Conservation (phyloP, 2,797 vertebrate genomes). For the Pygocentrus nattereri region DNA sequence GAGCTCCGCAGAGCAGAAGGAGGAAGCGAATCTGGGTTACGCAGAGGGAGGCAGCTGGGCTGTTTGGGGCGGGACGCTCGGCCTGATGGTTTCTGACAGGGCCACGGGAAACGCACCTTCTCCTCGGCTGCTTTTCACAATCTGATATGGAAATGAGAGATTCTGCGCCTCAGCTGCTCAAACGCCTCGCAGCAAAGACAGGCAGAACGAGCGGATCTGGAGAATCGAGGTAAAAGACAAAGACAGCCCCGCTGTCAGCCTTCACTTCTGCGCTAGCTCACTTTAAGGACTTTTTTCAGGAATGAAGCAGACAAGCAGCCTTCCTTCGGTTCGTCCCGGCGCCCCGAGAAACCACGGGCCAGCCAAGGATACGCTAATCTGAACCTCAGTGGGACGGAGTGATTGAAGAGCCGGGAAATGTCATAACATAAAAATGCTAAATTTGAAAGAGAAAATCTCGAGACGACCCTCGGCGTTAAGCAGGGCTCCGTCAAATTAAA, state of each 20-base stretch:
- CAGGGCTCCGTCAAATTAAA: conserved; percentile 72
- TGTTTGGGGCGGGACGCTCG: conserved; percentile 67
- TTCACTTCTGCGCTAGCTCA: not conserved
- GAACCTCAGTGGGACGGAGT: conserved; percentile 40
- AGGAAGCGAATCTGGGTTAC: conserved; percentile 18
- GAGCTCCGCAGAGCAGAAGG: not conserved
- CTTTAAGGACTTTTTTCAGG: conserved; percentile 1
- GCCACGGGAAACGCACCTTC: conserved; percentile 68
- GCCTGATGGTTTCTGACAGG: conserved; percentile 77
- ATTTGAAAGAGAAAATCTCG: conserved; percentile 7
- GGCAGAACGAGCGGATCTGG: conserved; percentile 73
- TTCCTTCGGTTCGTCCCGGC: not conserved
- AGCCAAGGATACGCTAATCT: conserved; percentile 36
- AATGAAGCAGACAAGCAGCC: not conserved
- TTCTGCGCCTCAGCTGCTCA: conserved; percentile 78
- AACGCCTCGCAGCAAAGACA: conserved; percentile 75
- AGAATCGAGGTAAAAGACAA: conserved; percentile 51
- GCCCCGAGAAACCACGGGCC: not conserved
- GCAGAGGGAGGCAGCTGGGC: conserved; percentile 47
- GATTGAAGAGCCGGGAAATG: conserved; percentile 41
- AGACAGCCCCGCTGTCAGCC: conserved; percentile 13
- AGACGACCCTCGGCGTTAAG: conserved; percentile 64
- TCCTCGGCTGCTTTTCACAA: conserved; percentile 76
- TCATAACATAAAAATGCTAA: conserved; percentile 28
- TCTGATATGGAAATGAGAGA: conserved; percentile 80